Evolutionary conservation across 1,140 invertebrate species (phyloP), one percentile per base, ranked within the genome.

Genomic region (Potamilus streckersoni): DNA sequence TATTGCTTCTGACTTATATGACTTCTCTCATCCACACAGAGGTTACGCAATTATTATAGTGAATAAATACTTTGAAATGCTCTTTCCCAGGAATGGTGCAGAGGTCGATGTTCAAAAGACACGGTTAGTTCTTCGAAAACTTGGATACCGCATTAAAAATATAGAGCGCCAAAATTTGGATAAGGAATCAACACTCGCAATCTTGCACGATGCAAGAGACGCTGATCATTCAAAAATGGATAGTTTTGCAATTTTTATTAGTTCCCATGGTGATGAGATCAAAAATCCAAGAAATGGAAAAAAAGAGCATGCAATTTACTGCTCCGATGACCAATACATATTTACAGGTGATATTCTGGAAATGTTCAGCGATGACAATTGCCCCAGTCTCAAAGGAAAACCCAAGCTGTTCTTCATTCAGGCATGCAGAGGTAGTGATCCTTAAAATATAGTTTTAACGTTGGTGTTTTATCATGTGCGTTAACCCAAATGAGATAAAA

Each of bases 171-270:
- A 49, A 61, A 66, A 62, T 31, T 2, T 71, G 70, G 27, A 23
- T 61, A 58, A 66, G 66, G 64, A 65, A 74, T 57, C 17, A 59
- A 31, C 49, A 23, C 17, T 61, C 6, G 49, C 23, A 31, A 63
- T 69, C 16, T 38, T 75, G 13, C 23, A 57, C 19, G 14, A 71
- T 16, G 68, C 60, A 58, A 31, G 15, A 49, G 15, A 60, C 16
- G 14, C n/a, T 17, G 61, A 80, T 56, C 66, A 76, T 65, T 62
- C 69, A 11, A 38, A 79, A 14, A 72, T 67, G 27, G 77, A 78
- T 62, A 76, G 79, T 65, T 79, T 83, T 68, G 77, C 74, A 2
- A 58, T 79, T 27, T 71, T 76, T 11, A 66, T 83, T 14, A 69
- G 66, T 19, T 65, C 77, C 13, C 77, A 79, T 71, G 77, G 77